These are phyloP conservation scores for Psammodynastes pulverulentus DNA, from an alignment of 2,113 vertebrate species.

Conservation along the genomic window DNA sequence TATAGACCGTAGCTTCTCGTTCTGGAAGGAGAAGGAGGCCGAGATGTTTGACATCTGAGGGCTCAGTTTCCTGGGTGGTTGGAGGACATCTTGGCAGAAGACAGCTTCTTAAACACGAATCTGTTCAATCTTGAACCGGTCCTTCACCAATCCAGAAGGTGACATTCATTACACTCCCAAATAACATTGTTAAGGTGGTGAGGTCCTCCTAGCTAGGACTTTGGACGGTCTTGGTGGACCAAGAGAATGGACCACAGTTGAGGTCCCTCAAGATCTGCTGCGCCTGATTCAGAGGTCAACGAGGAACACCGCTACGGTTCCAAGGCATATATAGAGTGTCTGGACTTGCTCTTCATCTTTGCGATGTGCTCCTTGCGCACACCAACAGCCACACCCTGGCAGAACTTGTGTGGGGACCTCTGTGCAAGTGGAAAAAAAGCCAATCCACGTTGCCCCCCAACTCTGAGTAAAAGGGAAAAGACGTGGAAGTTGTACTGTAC, in stretches of 20 bases:
- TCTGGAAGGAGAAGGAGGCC: slow-evolving; percentile 96
- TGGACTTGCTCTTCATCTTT: neutral
- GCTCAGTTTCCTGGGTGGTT: accelerated
- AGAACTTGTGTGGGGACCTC: neutral
- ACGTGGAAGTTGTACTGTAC: neutral
- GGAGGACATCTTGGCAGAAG: neutral
- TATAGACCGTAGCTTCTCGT: slow-evolving; percentile 95
- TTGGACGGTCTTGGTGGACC: neutral
- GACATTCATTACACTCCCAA: neutral
- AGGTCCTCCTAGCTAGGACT: neutral
- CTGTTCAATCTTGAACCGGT: neutral
- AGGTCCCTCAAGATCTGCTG: neutral
- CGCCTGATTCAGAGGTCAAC: neutral
- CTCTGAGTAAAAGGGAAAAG: neutral
- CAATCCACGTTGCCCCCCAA: neutral
- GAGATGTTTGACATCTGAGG: slow-evolving; percentile 87
- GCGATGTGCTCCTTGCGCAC: neutral
- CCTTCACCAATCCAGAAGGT: neutral
- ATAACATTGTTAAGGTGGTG: neutral
- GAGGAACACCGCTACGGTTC: neutral
- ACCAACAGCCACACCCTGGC: neutral
- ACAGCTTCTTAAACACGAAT: neutral
- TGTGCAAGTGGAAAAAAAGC: neutral
- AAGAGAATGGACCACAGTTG: neutral
- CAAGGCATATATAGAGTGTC: neutral